Evolutionary conservation across 2,113 vertebrate species (phyloP), one percentile per base, ranked within the genome.

Genomic region (Prietella phreatophila): DNA sequence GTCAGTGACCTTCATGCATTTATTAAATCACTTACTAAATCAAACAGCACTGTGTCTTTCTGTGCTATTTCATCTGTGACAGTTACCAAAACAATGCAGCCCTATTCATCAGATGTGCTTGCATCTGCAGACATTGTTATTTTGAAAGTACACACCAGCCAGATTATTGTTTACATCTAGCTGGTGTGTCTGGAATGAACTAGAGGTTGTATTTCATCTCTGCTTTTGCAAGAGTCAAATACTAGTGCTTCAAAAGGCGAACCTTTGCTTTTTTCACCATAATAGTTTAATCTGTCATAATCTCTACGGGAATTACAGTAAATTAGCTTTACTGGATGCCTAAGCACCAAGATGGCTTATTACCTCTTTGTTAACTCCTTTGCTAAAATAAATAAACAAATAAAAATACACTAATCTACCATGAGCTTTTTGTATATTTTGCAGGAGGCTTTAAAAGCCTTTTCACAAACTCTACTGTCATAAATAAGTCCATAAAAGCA

Each of bases 141-240:
- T 3, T 39, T 65, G 30, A 6, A 89, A 83, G 60, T 47, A 78
- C 65, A 47, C 60, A 69, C 60, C 33, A 83, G 65, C 30, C 25
- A 82, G 36, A 73, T 82, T 55, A 86, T 50, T 84, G 55, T 85
- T 86, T 85, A 81, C 81, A 73, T 86, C 61, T 30, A 83, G 30
- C 60, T 82, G 79, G 55, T 84, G 58, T 25, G 61, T 67, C 85
- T 78, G 67, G 67, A 36, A 85, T 25, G 7, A 42, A n/a, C 75
- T 36, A 71, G 22, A 87, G 42, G 47, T 82, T 63, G 22, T 90
- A 80, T 80, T 88, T 88, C 53, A 82, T 90, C 75, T 87, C 30
- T 56, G 10, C 83, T 86, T 83, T 42, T 61, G 50, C 56, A 65
- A 85, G 83, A 85, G 87, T 90, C 85, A 90, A 90, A 90, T 81